Evolutionary conservation across 2,888 invertebrate genomes (phyloP), one percentile per base, ranked within the genome.

Genomic region (Graphium colonna): DNA sequence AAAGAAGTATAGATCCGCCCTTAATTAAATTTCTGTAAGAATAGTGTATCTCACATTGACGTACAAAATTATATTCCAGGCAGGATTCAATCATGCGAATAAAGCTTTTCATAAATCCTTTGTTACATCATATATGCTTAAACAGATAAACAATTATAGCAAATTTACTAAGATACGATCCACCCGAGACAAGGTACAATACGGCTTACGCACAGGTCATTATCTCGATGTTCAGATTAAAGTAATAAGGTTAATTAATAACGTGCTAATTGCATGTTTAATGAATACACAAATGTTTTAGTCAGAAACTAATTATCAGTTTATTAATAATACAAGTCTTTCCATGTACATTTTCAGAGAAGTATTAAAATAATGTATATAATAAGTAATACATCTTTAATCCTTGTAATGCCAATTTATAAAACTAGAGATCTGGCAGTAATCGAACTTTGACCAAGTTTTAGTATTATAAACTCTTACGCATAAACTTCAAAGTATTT

Each of bases 191-290:
- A 9, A 31, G 9, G 8, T 7, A 9, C 10, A 31, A 31, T 31
- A 31, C 3, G 10, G 31, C 31, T 31, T 31, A 31, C 5, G 3
- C 3, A 31, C 31, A 31, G 9, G 31, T 31, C 10, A 31, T 31
- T 31, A 31, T 7, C 31, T 31, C 26, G n/a, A 28, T 43, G 43
- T n/a, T 43, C 10, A 13, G 33, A 44, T 33, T 33, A 31, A 31
- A 15, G 17, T 44, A 44, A 44, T 44, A 16, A 31, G 13, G n/a
- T 44, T 44, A 44, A 44, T 44, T 44, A 44, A 31, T 17, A 31
- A 44, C 31, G 44, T 26, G 15, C 16, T 44, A 31, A 33, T 44
- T 33, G 31, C 15, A 31, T 44, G 44, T 44, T 44, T 44, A 44
- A 28, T 31, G 31, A 16, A 31, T 13, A 17, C 31, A 16, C 40